Percentiles rank a stretch among this genome's conserved stretches.
These are phyloP conservation scores for Ursus arctos DNA, from an alignment of 2,113 vertebrate genomes.

Conservation along the genomic window DNA sequence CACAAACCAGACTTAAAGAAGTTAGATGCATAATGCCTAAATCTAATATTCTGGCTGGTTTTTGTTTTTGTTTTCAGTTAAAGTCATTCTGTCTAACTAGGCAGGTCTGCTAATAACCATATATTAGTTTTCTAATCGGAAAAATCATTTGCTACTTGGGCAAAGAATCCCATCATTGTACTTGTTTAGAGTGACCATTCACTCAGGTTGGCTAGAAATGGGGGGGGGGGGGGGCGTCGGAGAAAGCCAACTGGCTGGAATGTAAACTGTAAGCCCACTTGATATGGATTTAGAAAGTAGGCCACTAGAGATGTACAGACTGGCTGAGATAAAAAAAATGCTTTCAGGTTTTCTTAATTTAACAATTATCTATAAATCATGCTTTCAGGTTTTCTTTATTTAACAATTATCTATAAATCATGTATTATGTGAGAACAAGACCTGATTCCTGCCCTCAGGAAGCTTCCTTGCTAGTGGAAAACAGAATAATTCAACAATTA, in stretches of 20 bases:
- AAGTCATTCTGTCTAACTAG: not conserved
- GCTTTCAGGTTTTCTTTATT: not conserved
- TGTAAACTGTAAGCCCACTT: not conserved
- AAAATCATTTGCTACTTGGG: not conserved
- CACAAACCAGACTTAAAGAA: not conserved
- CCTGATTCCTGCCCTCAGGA: not conserved
- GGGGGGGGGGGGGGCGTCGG: not conserved
- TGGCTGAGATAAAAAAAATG: not conserved
- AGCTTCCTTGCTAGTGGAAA: constrained; percentile 6
- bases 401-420: not conserved
- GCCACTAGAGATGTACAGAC: not conserved
- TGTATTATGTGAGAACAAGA: not conserved
- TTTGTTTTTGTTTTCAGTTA: not conserved
- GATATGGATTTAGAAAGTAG: not conserved
- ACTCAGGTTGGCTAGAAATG: not conserved
- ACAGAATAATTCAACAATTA: not conserved
- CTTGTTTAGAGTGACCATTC: not conserved
- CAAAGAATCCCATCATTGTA: not conserved
- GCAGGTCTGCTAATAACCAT: not conserved
- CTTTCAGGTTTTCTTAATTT: not conserved
- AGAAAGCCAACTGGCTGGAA: not conserved
- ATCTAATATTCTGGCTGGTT: not conserved
- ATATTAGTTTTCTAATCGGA: not conserved
- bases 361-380: not conserved
- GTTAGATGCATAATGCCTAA: not conserved